Evolutionary conservation across 2,888 invertebrate species (phyloP), one percentile per base, ranked within the genome.

Genomic region (Anagyrus pseudococci): DNA sequence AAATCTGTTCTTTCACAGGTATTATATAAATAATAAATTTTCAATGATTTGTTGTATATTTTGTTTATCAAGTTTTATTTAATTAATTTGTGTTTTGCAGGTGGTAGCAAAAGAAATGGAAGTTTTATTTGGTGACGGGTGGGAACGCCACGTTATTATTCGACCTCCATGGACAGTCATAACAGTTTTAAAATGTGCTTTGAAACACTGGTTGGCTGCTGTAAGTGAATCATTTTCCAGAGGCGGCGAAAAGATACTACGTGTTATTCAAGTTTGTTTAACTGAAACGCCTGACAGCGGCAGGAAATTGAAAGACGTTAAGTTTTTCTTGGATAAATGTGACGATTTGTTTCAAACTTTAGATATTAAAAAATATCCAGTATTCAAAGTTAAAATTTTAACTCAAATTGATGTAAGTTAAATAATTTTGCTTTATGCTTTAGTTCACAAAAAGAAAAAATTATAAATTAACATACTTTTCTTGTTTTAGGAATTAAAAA

Each of bases 161-260:
- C 71, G 69, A 64, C 81, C 82, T 33, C 82, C 81, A 6, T 82
- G 81, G 82, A 73, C 73, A 10, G 48, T 72, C 2, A 33, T 59
- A 10, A 70, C 71, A 44, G 76, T 74, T 44, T 68, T 81, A 15
- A 75, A 76, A 58, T 81, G 81, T 61, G 73, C 78, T 15, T 62
- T 75, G 23, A 78, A 79, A 62, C 81, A 82, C 63, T 81, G 81
- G 80, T 78, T 81, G 43, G 81, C 80, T 13, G 77, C 76, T 4
- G 72, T 78, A 10, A 75, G 73, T 63, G 79, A 78, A 22, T 74
- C 76, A 4, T 80, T 80, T 40, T 22, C 47, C 2, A 53, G 76
- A 73, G 4, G 71, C 75, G 67, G 1, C 25, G n/a, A 59, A 49
- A 7, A 25, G n/a, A 58, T 58, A 48, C n/a, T 67, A 20, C 58